These are phyloP conservation scores for Urechis unicinctus DNA, from an alignment of 2,888 invertebrate genomes.

Conservation along the genomic window DNA sequence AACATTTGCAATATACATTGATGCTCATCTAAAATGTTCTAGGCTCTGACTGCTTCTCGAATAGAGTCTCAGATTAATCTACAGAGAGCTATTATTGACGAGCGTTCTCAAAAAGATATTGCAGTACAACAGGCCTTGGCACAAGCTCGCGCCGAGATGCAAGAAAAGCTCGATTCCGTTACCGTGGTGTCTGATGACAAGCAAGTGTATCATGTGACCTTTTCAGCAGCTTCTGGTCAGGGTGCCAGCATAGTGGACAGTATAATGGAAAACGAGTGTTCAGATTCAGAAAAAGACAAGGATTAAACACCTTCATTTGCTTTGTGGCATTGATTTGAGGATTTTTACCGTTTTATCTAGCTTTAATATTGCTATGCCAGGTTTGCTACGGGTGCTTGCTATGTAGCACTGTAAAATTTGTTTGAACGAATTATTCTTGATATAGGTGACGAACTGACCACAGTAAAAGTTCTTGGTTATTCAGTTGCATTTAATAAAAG, in stretches of 20 bases:
- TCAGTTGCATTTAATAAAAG: too few species aligned
- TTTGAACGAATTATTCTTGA: too few species aligned
- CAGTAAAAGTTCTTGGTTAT: too few species aligned
- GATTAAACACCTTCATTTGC: too few species aligned
- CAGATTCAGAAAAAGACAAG: neutral
- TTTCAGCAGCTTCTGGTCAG: neutral
- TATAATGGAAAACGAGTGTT: neutral
- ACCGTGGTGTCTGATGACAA: constrained; percentile 36
- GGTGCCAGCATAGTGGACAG: neutral
- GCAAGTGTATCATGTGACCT: constrained; percentile 26
- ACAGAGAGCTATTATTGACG: constrained; percentile 42
- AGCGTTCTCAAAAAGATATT: constrained; percentile 43
- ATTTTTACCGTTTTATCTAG: too few species aligned
- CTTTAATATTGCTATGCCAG: too few species aligned
- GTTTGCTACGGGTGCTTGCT: too few species aligned
- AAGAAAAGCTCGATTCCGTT: constrained; percentile 30
- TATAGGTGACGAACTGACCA: too few species aligned
- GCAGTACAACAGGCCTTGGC: constrained; percentile 45
- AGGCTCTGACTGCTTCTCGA: constrained; percentile 43
- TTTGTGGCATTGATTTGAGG: too few species aligned
- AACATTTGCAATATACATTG: too few species aligned
- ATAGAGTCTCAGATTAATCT: constrained; percentile 45
- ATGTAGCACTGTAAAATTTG: too few species aligned
- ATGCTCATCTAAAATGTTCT: neutral
- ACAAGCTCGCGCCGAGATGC: constrained; percentile 36